Conservation (phyloP, 2,797 vertebrate species). For the Valencia hispanica region DNA sequence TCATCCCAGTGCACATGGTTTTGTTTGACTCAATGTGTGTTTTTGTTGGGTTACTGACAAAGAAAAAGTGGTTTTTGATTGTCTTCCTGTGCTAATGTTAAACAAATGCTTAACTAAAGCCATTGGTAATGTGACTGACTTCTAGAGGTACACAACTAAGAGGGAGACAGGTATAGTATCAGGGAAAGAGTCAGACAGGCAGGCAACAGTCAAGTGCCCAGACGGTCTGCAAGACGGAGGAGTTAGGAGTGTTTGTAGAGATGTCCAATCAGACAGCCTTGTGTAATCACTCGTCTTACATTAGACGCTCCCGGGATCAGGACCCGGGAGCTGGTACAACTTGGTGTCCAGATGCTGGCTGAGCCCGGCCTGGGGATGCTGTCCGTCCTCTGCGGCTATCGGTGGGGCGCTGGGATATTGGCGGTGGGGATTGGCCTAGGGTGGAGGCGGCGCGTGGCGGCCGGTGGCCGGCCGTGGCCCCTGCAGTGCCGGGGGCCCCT, state of each 20-base stretch:
- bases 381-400: too few relatives aligned
- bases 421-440: too few relatives aligned
- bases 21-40: conserved; percentile 38
- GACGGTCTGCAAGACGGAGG: conserved; percentile 30
- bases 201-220: conserved; percentile 59
- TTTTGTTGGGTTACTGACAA: conserved; percentile 58
- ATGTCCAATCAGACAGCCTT: conserved; percentile 47
- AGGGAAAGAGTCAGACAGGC: conserved; percentile 58
- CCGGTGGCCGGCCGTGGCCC: too few relatives aligned
- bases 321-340: too few relatives aligned
- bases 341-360: too few relatives aligned
- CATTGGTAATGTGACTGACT: conserved; percentile 36
- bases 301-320: too few relatives aligned
- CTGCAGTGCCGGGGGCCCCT: too few relatives aligned
- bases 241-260: conserved; percentile 44
- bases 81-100: conserved; percentile 64
- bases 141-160: conserved; percentile 20
- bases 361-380: too few relatives aligned
- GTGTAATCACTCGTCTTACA: conserved; percentile 32
- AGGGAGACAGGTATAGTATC: conserved; percentile 55
- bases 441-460: too few relatives aligned
- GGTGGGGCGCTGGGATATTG: too few relatives aligned
- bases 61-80: conserved; percentile 69
- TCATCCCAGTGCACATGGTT: conserved; percentile 30
- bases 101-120: conserved; percentile 65